Evolutionary conservation across 2,113 vertebrate species (phyloP), one percentile per base, ranked within the genome.

Genomic region (Scophthalmus maximus): DNA sequence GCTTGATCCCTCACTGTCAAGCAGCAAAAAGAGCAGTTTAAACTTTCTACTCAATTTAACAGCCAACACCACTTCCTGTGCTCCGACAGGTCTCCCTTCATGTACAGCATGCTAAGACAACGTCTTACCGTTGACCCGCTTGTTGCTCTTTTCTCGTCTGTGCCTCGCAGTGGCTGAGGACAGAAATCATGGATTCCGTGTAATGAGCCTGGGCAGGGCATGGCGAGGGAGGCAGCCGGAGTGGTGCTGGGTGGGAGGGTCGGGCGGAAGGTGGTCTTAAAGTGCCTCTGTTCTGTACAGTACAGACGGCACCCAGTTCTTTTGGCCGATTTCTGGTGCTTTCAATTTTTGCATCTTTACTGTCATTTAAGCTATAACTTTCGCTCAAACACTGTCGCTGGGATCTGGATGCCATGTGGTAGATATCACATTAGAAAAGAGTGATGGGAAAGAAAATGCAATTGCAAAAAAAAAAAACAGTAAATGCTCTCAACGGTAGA

Each of bases 171-270:
- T 52, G 32, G 67, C 46, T 20, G 66, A 65, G 3, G 52, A 50
- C n/a, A 78, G 59, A 47, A 34, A 63, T 83, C 46, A 58, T 1
- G 32, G 46, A 47, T 15, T 42, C 22, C 6, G 36, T 61, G 47
- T 58, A 22, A 26, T 73, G 57, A 23, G 25, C 10, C 38, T 46
- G 69, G 79, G 34, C 56, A 27, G 79, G 72, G 76, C 79, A 46
- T 12, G 25, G 49, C 34, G 66, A 61, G 66, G 66, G 34, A 76
- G n/a, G 68, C 40, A 0, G 70, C n/a, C n/a, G n/a, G n/a, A n/a
- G n/a, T n/a, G n/a, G n/a, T n/a, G n/a, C 12, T 6, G n/a, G 44
- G 26, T 46, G 73, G 73, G 66, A 67, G 66, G 61, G 71, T 32
- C 18, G 46, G 62, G 8, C 40, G 46, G 36, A 38, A 32, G 61